Evolutionary conservation across 2,888 invertebrate species (phyloP).

Genomic region (Luffia ferchaultella): DNA sequence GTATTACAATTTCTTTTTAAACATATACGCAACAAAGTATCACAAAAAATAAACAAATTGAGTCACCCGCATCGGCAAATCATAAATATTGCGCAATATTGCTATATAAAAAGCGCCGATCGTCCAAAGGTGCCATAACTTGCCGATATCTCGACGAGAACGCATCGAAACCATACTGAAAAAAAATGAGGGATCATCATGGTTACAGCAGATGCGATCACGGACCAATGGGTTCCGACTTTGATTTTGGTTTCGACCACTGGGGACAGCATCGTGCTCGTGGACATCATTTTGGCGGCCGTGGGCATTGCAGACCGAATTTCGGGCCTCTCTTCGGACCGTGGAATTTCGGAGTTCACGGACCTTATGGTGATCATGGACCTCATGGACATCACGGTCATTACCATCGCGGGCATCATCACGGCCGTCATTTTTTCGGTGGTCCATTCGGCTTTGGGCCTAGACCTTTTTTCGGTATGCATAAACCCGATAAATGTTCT

Average conservation of each 20-base stretch:
- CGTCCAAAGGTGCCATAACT: neutral
- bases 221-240: neutral
- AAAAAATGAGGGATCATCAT: neutral
- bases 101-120: neutral
- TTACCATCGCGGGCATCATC: slow-evolving; percentile 4
- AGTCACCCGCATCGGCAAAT: neutral
- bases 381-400: slow-evolving; percentile 1
- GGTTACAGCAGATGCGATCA: neutral
- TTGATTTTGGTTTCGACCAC: neutral
- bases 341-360: slow-evolving; percentile 1
- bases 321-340: neutral
- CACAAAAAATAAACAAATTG: too few species aligned
- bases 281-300: neutral
- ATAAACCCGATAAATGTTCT: slow-evolving; percentile 1
- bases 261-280: neutral
- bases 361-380: slow-evolving; percentile 7
- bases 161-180: too few species aligned
- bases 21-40: too few species aligned
- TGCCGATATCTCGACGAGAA: neutral
- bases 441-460: slow-evolving; percentile 1
- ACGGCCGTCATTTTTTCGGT: slow-evolving; percentile 8
- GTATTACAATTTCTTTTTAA: too few species aligned
- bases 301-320: slow-evolving; percentile 1
- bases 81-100: neutral
- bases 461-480: slow-evolving; percentile 8